Conservation (phyloP, 92 coral and sea anemone species). For the Montipora capitata region DNA sequence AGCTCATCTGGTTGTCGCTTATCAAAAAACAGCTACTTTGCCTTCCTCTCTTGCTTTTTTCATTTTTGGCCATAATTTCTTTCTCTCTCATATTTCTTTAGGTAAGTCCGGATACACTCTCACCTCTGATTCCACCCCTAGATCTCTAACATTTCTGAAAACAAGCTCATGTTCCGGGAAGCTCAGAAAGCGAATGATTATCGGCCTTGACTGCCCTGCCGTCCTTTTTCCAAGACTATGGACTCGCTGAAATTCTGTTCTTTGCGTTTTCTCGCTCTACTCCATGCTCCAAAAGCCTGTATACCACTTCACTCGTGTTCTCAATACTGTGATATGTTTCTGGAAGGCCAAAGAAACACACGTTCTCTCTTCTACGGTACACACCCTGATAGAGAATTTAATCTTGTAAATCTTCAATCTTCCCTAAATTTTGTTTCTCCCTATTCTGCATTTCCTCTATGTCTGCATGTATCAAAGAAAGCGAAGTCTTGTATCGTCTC, state of each 20-base stretch:
- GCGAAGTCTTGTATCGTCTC: not conserved
- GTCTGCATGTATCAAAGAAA: not conserved
- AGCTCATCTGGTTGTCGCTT: constrained; percentile 6
- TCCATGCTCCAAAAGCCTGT: not conserved
- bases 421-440: not conserved
- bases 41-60: constrained; percentile 7
- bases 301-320: not conserved
- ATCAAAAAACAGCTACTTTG: not conserved
- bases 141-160: not conserved
- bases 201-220: constrained; percentile 3
- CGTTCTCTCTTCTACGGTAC: not conserved
- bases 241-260: not conserved
- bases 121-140: not conserved
- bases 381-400: not conserved
- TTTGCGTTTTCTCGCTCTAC: not conserved
- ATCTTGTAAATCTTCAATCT: not conserved
- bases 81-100: not conserved
- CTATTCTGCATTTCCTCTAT: not conserved
- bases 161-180: not conserved
- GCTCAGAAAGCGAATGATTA: not conserved
- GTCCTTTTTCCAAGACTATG: not conserved
- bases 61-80: constrained; percentile 12
- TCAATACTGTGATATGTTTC: too few relatives aligned
- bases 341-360: constrained; percentile 1
- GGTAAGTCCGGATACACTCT: not conserved